phyloP scores from a whole-genome alignment of 1,140 invertebrate species.

The Maconellicoccus hirsutus region DNA sequence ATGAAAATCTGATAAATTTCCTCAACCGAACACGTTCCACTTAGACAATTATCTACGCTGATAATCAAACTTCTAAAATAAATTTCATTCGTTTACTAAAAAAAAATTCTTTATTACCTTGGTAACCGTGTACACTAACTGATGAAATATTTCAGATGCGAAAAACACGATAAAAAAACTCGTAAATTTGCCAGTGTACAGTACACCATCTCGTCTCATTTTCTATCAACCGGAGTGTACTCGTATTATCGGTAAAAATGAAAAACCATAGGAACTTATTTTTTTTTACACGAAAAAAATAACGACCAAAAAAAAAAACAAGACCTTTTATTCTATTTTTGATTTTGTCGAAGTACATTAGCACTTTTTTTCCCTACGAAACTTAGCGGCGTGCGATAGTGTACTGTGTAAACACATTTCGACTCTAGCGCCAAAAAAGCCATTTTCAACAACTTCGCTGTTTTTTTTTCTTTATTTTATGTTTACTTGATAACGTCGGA shows the following conservation, averaged over 20 bases:
- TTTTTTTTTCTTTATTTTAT: not conserved
- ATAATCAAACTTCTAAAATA: too few species aligned
- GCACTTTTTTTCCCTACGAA: not conserved
- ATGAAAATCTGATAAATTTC: too few species aligned
- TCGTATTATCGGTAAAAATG: not conserved
- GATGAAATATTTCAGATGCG: not conserved
- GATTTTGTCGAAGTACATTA: not conserved
- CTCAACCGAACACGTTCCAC: too few species aligned
- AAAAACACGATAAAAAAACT: not conserved
- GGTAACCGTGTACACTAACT: not conserved
- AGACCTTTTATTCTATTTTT: slow-evolving; percentile 5
- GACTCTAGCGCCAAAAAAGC: not conserved
- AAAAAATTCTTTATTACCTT: not conserved
- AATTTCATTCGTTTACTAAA: too few species aligned
- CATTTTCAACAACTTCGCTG: not conserved
- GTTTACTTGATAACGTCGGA: slow-evolving; percentile 3
- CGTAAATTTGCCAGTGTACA: not conserved
- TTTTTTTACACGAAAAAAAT: not conserved
- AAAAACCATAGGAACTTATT: not conserved
- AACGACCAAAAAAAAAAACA: not conserved
- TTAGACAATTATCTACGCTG: too few species aligned
- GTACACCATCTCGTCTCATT: not conserved
- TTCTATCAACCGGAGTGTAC: not conserved
- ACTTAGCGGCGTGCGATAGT: not conserved
- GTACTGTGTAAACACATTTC: not conserved